Evolutionary conservation across 2,888 invertebrate species (phyloP).

Genomic region (Catocala nupta): DNA sequence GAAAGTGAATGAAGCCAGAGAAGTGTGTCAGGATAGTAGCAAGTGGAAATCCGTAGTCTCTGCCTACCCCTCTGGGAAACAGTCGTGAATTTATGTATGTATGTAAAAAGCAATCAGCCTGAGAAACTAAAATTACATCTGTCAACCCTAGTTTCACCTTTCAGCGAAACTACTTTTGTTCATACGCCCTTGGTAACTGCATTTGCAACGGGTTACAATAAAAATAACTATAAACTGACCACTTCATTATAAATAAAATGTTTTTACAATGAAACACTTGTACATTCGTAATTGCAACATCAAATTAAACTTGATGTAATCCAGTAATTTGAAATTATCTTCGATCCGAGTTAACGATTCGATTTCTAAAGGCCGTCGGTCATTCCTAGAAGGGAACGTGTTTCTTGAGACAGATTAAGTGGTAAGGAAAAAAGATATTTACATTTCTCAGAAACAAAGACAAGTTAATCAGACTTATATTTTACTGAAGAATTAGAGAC

Average conservation of each 20-base stretch:
- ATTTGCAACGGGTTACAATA: slow-evolving; percentile 6
- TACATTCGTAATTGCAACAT: slow-evolving; percentile 13
- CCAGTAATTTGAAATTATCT: slow-evolving; percentile 1
- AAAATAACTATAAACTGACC: not conserved
- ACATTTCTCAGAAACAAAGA: too few species aligned
- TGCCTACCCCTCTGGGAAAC: too few species aligned
- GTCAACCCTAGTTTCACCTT: slow-evolving; percentile 12
- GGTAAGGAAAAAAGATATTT: too few species aligned
- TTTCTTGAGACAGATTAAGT: not conserved
- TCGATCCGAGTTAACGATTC: not conserved
- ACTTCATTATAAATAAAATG: not conserved
- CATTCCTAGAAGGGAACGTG: too few species aligned
- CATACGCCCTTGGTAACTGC: slow-evolving; percentile 13
- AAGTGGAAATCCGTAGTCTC: too few species aligned
- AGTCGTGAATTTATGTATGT: not conserved
- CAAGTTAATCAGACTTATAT: too few species aligned
- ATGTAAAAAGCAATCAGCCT: too few species aligned
- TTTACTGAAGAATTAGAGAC: too few species aligned
- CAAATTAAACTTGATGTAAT: not conserved
- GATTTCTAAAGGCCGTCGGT: not conserved
- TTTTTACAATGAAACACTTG: not conserved
- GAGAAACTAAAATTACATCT: not conserved
- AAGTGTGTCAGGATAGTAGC: too few species aligned
- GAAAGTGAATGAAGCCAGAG: too few species aligned
- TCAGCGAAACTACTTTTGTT: not conserved